phyloP scores from a whole-genome alignment of 2,888 invertebrate species.

The Mycalesis mineus region DNA sequence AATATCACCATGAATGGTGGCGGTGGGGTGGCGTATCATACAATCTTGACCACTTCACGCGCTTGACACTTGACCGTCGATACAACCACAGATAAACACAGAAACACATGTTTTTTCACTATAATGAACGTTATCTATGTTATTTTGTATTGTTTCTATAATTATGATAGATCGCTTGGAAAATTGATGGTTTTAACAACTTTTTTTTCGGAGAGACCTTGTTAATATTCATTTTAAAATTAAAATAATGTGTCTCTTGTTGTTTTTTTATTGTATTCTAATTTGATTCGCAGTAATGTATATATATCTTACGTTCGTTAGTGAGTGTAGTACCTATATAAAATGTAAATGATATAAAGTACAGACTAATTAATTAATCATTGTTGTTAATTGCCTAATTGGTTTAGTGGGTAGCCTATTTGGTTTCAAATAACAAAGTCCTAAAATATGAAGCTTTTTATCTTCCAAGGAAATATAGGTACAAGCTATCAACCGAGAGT shows the following conservation, averaged over 20 bases:
- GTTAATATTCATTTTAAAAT: conserved; percentile 2
- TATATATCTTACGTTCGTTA: no score
- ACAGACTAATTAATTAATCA: no score
- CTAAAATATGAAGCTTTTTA: no score
- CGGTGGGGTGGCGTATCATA: conserved; percentile 52
- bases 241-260: neutral
- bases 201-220: conserved; percentile 16
- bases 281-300: no score
- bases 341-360: no score
- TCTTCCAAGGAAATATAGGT: no score
- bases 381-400: no score
- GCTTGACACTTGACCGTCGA: conserved; percentile 64
- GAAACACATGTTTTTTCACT: conserved; percentile 59
- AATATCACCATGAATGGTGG: conserved; percentile 14
- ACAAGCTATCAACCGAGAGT: no score
- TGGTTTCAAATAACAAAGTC: no score
- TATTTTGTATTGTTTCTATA: conserved; percentile 34
- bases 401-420: no score
- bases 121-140: conserved; percentile 51
- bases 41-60: conserved; percentile 66
- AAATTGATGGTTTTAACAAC: conserved; percentile 34
- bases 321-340: no score
- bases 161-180: conserved; percentile 39
- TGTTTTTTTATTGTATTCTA: no score
- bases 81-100: conserved; percentile 43